These are phyloP conservation scores for Heliconius sara DNA, from an alignment of 2,888 invertebrate species.

Conservation along the genomic window DNA sequence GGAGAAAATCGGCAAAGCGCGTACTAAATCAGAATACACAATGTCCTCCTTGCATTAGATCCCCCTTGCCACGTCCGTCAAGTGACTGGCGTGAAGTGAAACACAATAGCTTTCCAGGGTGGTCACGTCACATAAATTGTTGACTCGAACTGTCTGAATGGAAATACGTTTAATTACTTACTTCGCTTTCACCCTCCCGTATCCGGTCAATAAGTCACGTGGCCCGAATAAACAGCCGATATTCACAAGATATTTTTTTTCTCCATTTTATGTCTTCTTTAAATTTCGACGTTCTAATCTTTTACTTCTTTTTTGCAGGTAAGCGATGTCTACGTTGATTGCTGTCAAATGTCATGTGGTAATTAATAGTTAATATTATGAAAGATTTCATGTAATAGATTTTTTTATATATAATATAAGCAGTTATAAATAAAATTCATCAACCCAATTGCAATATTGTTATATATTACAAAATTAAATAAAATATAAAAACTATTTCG, in stretches of 20 bases:
- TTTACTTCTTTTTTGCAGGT: slow-evolving; percentile 70
- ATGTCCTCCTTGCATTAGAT: slow-evolving; percentile 60
- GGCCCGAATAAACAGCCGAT: slow-evolving; percentile 46
- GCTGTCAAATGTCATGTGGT: slow-evolving; percentile 18
- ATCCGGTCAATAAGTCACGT: slow-evolving; percentile 40
- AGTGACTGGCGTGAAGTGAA: slow-evolving; percentile 73
- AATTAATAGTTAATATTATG: neutral
- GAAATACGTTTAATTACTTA: slow-evolving; percentile 72
- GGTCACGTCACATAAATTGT: slow-evolving; percentile 70
- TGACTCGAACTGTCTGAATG: slow-evolving; percentile 63
- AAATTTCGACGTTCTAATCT: slow-evolving; percentile 40
- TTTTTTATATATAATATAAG: neutral
- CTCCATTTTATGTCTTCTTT: slow-evolving; percentile 34
- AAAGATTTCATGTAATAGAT: too few relatives aligned
- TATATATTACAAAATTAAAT: neutral
- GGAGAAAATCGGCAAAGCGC: slow-evolving; percentile 50
- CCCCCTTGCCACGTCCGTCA: slow-evolving; percentile 66
- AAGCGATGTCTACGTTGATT: slow-evolving; percentile 53
- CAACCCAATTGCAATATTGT: neutral
- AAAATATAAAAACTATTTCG: neutral
- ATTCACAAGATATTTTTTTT: slow-evolving; percentile 33
- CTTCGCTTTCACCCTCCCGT: slow-evolving; percentile 58
- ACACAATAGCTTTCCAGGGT: slow-evolving; percentile 71
- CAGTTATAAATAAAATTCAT: neutral
- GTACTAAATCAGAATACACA: slow-evolving; percentile 66